A percentile compares a stretch with the other conserved stretches of the same genome.
These are phyloP conservation scores for Carlito syrichta DNA, from an alignment of 2,113 vertebrate species.

Conservation along the genomic window DNA sequence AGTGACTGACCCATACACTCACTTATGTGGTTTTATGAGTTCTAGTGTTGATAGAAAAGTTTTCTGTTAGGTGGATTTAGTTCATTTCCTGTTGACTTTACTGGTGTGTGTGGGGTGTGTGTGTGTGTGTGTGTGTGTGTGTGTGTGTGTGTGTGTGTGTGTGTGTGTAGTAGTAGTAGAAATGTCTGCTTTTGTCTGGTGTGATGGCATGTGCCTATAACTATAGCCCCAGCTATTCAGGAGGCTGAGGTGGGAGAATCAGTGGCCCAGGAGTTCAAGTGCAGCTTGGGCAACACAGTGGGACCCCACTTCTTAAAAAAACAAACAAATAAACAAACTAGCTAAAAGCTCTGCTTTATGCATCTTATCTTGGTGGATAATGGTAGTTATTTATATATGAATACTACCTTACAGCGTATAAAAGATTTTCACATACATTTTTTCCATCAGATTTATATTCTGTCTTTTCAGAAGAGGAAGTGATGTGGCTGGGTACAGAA, in stretches of 20 bases:
- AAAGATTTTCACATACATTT: background rate
- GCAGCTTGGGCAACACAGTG: background rate
- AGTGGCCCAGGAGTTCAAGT: background rate
- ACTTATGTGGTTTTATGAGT: background rate
- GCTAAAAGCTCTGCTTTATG: background rate
- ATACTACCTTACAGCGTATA: background rate
- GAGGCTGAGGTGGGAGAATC: background rate
- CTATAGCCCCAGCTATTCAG: background rate
- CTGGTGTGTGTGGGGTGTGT: background rate
- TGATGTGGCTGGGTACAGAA: background rate
- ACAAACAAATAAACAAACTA: background rate
- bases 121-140: too few relatives aligned
- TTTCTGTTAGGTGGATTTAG: background rate
- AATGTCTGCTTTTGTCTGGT: background rate
- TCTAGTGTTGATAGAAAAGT: background rate
- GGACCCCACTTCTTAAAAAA: too few relatives aligned
- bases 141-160: background rate
- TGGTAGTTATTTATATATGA: background rate
- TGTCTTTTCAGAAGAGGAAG: background rate
- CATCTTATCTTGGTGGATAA: background rate
- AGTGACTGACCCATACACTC: background rate
- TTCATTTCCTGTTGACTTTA: background rate
- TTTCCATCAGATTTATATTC: slow-evolving; percentile 2
- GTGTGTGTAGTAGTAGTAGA: background rate
- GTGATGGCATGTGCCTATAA: background rate